Conservation (phyloP, 2,113 vertebrate species). For the Rattus norvegicus region GRCr8 NC_086027.1:116244501-116245000, state of each 20-base stretch:
- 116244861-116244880: neutral
- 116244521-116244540: neutral
- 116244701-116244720: slow-evolving; percentile 49
- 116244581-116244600: neutral
- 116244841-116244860: neutral
- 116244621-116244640: neutral
- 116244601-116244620: neutral
- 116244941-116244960: too few relatives aligned
- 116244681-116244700: slow-evolving; percentile 54
- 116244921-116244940: neutral
- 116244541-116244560: neutral
- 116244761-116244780: slow-evolving; percentile 50
- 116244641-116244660: slow-evolving; percentile 28
- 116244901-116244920: neutral
- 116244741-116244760: slow-evolving; percentile 16
- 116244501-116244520: neutral
- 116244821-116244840: slow-evolving; percentile 18
- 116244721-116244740: slow-evolving; percentile 50
- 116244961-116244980: too few relatives aligned
- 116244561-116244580: neutral
- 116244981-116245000: too few relatives aligned
- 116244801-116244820: slow-evolving; percentile 30
- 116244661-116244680: slow-evolving; percentile 42
- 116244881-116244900: neutral
- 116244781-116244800: slow-evolving; percentile 39